Evolutionary conservation across 1,140 invertebrate species (phyloP), one percentile per base, ranked within the genome.

Genomic region (Heliothis subflexa): DNA sequence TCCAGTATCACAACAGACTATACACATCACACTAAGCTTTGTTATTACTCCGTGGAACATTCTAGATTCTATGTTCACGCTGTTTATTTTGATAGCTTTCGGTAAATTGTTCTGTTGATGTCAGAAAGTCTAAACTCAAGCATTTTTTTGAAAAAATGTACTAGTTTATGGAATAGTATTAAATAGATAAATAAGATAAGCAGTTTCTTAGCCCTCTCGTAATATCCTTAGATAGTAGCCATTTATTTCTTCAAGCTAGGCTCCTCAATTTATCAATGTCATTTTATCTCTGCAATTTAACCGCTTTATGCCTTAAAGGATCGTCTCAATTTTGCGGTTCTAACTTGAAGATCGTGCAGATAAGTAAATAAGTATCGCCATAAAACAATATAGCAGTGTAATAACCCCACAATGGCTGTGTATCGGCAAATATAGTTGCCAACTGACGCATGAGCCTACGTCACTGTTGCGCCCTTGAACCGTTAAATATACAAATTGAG

Each of bases 401-500:
- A 47, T 33, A 14, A 16, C 61, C 61, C n/a, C 40, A 21, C 7
- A 50, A 49, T 49, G 21, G 21, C 7, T 70, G 12, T 13, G 4
- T 50, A 50, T 11, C 18, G 13, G 11, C 40, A 10, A 18, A 28
- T 70, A 52, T 47, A 52, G 45, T 21, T 5, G 9, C 18, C 4
- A 0, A 1, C 21, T 70, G 66, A 70, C 66, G 66, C 66, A 70
- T 47, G 45, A 66, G 40, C 13, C 18, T 49, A 52, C 66, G 66
- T 70, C 66, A 52, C 66, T 12, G 12, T 1, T 3, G 28, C 25
- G 50, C 66, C 66, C 66, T 70, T 70, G 66, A 70, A 70, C 66
- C 47, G 47, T 52, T 50, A 18, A 50, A 50, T 70, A 70, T 52
- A 52, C 66, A 70, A 70, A 70, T 52, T 28, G 66, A 52, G 66